Base-by-base conservation (phyloP, 1,140 invertebrate genomes). In the Rhynchophorus ferrugineus region DNA sequence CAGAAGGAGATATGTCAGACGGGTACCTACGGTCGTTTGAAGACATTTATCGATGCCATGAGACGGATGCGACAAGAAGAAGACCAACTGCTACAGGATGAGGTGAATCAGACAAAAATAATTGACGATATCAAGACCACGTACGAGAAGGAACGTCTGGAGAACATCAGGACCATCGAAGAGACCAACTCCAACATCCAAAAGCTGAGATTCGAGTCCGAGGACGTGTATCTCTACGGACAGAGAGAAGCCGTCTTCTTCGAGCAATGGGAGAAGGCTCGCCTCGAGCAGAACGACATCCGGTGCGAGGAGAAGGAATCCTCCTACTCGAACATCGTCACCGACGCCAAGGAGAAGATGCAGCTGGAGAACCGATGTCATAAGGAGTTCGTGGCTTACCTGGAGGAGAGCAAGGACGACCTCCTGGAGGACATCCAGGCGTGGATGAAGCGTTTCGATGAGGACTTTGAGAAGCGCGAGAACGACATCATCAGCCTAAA, bases 371-470 rank as follows among this genome's bases (percentile, higher is more conserved):
- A 54, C n/a, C 45, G 47, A 16, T 50, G 54, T 29, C 58, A 56
- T 24, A 3, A 0, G 2, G 54, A 56, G 47, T 42, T 59, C 11
- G 36, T 11, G 18, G 42, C n/a, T 20, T 56, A 49, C 14, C 48
- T 56, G 2, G 48, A 53, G 17, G 58, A 59, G 39, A 53, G 39
- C 14, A 56, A 16, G 44, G 47, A 46, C 33, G 45, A 59, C 42
- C 49, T 19, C 16, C 17, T 52, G 33, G 54, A 59, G 0, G 45
- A 50, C 14, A 59, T 59, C 13, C 45, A 56, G 17, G 47, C 45
- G 9, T 59, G 58, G 58, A 52, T 59, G 44, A 53, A 56, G 39
- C 21, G 33, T 13, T 59, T 53, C 21, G 50, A 59, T 35, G 54
- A 59, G 19, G 58, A 56, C 21, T 49, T 43, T 6, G 58, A 59